Evolutionary conservation across 2,888 invertebrate genomes (phyloP).

Genomic region (Tenthredo notha): DNA sequence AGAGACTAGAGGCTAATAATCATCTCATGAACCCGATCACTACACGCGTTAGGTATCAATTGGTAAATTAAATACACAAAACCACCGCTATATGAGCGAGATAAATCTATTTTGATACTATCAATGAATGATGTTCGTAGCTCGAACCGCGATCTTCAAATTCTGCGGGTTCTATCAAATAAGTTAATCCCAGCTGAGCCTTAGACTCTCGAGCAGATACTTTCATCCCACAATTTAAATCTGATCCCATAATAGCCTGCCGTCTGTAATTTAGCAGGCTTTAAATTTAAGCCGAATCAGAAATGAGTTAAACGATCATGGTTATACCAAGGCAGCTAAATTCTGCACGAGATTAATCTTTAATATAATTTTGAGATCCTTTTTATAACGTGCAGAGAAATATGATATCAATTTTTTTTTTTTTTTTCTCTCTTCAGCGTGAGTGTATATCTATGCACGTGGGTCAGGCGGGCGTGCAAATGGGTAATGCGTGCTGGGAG

Average conservation of each 20-base stretch:
- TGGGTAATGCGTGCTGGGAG: constrained; percentile 93
- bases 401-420: constrained; percentile 60
- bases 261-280: background rate
- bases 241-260: background rate
- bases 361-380: background rate
- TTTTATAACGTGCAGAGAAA: background rate
- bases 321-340: background rate
- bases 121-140: background rate
- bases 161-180: background rate
- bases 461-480: constrained; percentile 92
- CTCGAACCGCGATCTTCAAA: background rate
- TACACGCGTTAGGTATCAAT: background rate
- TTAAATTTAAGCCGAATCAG: background rate
- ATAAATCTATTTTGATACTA: background rate
- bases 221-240: background rate
- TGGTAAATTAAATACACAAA: background rate
- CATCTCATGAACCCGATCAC: background rate
- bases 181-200: background rate
- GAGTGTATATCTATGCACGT: constrained; percentile 93
- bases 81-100: background rate
- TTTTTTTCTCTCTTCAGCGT: too few species aligned
- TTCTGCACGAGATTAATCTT: background rate
- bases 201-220: background rate
- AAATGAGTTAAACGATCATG: constrained; percentile 6
- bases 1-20: background rate